A percentile compares a stretch with the other conserved stretches of the same genome.
Conservation (phyloP, 92 coral and sea anemone species). For the Metridium senile region DNA sequence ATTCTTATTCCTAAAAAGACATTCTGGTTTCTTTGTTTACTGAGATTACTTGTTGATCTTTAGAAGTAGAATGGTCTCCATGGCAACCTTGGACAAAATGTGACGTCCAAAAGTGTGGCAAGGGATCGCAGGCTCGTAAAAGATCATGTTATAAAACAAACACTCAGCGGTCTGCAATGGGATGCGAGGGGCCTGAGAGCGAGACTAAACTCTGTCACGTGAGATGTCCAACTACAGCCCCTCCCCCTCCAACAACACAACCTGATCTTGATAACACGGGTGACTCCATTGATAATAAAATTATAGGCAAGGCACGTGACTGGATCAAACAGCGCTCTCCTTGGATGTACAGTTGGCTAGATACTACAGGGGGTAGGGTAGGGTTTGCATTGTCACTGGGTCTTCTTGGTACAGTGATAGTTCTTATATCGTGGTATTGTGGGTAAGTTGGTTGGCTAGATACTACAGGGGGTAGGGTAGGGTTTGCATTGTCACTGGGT, state of each 20-base stretch:
- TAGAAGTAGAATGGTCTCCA: slow-evolving; percentile 40
- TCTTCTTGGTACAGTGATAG: slow-evolving; percentile 2
- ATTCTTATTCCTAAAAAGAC: not conserved
- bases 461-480: slow-evolving; percentile 8
- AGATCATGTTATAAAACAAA: slow-evolving; percentile 11
- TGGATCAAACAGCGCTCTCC: slow-evolving; percentile 23
- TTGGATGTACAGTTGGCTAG: slow-evolving; percentile 10
- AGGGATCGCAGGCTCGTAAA: slow-evolving; percentile 14
- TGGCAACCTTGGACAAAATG: slow-evolving; percentile 36
- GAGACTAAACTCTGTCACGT: slow-evolving; percentile 12
- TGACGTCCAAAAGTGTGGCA: slow-evolving; percentile 20
- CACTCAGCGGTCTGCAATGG: slow-evolving; percentile 9
- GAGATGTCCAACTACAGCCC: slow-evolving; percentile 1
- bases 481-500: slow-evolving; percentile 9
- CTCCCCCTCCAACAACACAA: not conserved
- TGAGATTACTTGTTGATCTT: not conserved
- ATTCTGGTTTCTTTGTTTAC: not conserved
- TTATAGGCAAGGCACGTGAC: not conserved
- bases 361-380: slow-evolving; percentile 11
- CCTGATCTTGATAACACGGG: not conserved
- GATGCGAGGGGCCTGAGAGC: slow-evolving; percentile 11
- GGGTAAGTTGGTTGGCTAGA: slow-evolving; percentile 14
- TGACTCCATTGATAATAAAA: not conserved
- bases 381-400: slow-evolving; percentile 8
- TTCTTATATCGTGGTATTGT: slow-evolving; percentile 14